Percentiles rank a stretch among this genome's conserved stretches.
phyloP scores from a whole-genome alignment of 2,797 vertebrate species.

The Pogonophryne albipinna region DNA sequence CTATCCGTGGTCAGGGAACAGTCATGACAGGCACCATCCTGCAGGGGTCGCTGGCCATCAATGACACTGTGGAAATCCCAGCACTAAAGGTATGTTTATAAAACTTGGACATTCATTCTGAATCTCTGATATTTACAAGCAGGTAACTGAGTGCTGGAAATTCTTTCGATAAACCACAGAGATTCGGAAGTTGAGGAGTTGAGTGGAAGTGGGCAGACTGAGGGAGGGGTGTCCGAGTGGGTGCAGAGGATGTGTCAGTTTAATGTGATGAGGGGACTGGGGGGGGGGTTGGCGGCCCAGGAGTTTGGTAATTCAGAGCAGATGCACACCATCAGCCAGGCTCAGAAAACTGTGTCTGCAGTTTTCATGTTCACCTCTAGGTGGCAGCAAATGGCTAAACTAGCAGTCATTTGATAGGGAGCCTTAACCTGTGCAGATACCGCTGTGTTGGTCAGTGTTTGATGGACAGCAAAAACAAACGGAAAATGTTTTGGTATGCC shows the following conservation, averaged over 20 bases:
- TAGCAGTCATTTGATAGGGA: constrained; percentile 14
- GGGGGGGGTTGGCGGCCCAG: constrained; percentile 79
- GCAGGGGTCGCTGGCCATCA: constrained; percentile 92
- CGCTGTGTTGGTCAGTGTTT: constrained; percentile 10
- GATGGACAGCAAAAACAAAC: constrained; percentile 13
- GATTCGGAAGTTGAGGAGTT: constrained; percentile 81
- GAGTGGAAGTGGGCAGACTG: constrained; percentile 59
- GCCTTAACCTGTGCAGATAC: background rate
- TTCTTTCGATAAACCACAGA: constrained; percentile 28
- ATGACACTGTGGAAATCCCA: constrained; percentile 96
- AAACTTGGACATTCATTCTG: constrained; percentile 29
- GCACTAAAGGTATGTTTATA: constrained; percentile 89
- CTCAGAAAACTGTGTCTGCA: constrained; percentile 42
- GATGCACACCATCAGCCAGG: constrained; percentile 72
- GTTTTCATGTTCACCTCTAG: constrained; percentile 61
- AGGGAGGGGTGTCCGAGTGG: constrained; percentile 43
- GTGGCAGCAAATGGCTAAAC: constrained; percentile 78
- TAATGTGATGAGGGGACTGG: too few relatives aligned
- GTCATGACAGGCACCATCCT: constrained; percentile 98
- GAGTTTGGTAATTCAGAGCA: constrained; percentile 89
- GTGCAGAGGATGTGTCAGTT: constrained; percentile 75
- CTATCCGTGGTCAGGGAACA: constrained; percentile 97
- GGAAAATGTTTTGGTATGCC: background rate
- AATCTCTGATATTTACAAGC: constrained; percentile 36
- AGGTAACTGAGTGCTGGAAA: constrained; percentile 11